Evolutionary conservation across 2,888 invertebrate species (phyloP), one percentile per base, ranked within the genome.

Genomic region (Boloria selene): DNA sequence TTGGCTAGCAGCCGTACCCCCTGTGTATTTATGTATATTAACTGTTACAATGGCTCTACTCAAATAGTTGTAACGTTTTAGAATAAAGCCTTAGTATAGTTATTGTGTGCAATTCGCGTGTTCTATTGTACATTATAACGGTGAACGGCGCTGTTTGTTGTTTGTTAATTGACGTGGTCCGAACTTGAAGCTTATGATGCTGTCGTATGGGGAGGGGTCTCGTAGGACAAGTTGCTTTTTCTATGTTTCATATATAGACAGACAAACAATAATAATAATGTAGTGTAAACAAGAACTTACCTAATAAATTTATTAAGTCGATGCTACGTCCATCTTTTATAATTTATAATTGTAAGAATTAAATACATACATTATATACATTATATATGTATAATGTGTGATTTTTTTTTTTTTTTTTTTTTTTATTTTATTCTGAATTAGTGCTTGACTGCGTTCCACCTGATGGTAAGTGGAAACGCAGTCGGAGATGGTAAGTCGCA

Each of bases 111-210:
- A 77, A 67, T 79, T 79, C 78, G 75, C 78, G 83, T 81, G 83
- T 85, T 82, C 80, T 79, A 79, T 79, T 83, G 79, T 79, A 78
- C 79, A 73, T 76, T 68, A 77, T 88, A 89, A 88, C 88, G 88
- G 88, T 90, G 83, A 84, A 81, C 73, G 79, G 73, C 82, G 79
- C 81, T 84, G 85, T 86, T 84, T 85, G n/a, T n/a, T 81, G 80
- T 85, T 83, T 80, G 76, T 85, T 86, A 85, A 84, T 86, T 95
- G 95, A 76, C 95, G 68, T 70, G 65, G 56, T 70, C 52, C 62
- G 56, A 52, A 58, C 51, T 54, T 47, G 58, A 52, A 61, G 67
- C 55, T 51, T 50, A 52, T 53, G 52, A 63, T 59, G 58, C 52
- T 53, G 64, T 62, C 59, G 51, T 52, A 45, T 56, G 45, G 56